Percentiles rank a stretch among this genome's conserved stretches.
Conservation (phyloP, 2,113 vertebrate species). For the Puffinus mauretanicus region DNA sequence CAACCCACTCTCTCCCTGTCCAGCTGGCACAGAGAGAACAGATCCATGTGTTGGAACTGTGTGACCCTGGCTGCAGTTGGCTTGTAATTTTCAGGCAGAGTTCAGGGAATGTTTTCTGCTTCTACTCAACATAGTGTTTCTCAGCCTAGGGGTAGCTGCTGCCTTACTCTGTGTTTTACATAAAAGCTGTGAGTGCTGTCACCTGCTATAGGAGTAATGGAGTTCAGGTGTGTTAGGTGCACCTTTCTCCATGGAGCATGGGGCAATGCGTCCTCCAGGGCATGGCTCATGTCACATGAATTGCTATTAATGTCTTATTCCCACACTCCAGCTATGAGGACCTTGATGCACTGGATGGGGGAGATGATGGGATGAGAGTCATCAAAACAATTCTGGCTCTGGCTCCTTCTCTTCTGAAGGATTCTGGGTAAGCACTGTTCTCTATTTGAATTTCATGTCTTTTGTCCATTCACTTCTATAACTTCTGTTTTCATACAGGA, state of each 20-base stretch:
- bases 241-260: background rate
- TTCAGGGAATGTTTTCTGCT: background rate
- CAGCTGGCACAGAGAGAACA: background rate
- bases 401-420: constrained; percentile 80
- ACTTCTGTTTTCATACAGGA: background rate
- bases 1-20: background rate
- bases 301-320: background rate
- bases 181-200: background rate
- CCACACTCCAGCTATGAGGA: constrained; percentile 85
- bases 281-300: background rate
- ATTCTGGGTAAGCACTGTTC: constrained; percentile 77
- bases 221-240: background rate
- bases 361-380: constrained; percentile 84
- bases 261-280: background rate
- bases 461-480: background rate
- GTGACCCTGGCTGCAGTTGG: background rate
- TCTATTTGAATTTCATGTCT: background rate
- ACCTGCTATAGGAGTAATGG: background rate
- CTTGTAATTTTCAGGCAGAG: background rate
- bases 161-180: background rate
- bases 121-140: background rate
- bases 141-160: background rate
- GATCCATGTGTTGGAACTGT: background rate
- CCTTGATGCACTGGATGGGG: constrained; percentile 86
- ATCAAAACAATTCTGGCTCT: constrained; percentile 83